Evolutionary conservation across 2,888 invertebrate species (phyloP).

Genomic region (Sycophila texana): DNA sequence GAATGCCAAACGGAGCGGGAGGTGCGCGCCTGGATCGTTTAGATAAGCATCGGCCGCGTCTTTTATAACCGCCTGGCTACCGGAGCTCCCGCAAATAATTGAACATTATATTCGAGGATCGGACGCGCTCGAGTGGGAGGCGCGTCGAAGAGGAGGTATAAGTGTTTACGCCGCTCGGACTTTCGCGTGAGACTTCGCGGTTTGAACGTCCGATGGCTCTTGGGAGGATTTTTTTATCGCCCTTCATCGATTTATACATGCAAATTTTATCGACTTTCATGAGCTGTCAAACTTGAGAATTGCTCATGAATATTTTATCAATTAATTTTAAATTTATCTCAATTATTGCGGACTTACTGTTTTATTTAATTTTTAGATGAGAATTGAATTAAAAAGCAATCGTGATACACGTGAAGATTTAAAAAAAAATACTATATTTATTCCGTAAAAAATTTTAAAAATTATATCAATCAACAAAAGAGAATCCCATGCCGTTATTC

Average conservation of each 20-base stretch:
- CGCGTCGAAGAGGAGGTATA: neutral
- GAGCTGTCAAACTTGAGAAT: too few species aligned
- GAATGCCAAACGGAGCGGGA: slow-evolving; percentile 74
- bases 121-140: neutral
- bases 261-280: too few species aligned
- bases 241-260: too few species aligned
- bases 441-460: too few species aligned
- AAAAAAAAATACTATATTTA: too few species aligned
- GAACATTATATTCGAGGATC: slow-evolving; percentile 62
- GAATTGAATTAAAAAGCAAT: too few species aligned
- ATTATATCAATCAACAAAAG: neutral
- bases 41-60: slow-evolving; percentile 69
- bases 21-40: slow-evolving; percentile 71
- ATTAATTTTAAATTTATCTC: too few species aligned
- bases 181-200: slow-evolving; percentile 32
- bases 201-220: neutral
- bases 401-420: too few species aligned
- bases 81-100: slow-evolving; percentile 64
- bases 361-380: too few species aligned
- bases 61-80: slow-evolving; percentile 47
- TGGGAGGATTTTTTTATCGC: neutral
- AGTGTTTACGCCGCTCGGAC: neutral
- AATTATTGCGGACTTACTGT: too few species aligned
- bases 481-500: neutral
- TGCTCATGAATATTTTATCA: too few species aligned